Evolutionary conservation across 1,140 invertebrate genomes (phyloP).

Genomic region (Aleiodes sp.): DNA sequence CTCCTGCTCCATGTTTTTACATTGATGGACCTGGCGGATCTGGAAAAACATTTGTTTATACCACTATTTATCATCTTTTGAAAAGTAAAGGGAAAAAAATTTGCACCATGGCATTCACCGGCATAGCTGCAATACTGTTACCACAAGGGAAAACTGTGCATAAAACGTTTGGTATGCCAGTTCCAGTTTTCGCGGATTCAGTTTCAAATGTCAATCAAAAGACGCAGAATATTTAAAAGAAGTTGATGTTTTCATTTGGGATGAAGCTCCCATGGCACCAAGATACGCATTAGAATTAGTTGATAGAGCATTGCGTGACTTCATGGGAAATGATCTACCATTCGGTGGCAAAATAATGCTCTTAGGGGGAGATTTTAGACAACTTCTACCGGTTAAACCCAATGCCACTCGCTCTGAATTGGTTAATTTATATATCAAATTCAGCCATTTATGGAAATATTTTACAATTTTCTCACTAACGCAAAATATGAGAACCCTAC

Average conservation of each 20-base stretch:
- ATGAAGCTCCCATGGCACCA: too few relatives aligned
- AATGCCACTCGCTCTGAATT: conserved; percentile 38
- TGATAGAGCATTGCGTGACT: conserved; percentile 37
- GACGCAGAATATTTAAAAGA: conserved; percentile 28
- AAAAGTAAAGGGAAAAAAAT: conserved; percentile 30
- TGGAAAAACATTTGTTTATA: conserved; percentile 39
- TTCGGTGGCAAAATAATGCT: conserved; percentile 47
- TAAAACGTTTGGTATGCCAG: conserved; percentile 40
- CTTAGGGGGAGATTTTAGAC: conserved; percentile 43
- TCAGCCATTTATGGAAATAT: conserved; percentile 30
- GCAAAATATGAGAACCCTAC: conserved; percentile 32
- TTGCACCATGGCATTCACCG: conserved; percentile 37
- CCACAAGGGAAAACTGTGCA: conserved; percentile 39
- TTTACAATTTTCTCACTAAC: conserved; percentile 33
- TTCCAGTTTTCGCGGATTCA: conserved; percentile 32
- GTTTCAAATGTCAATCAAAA: conserved; percentile 47
- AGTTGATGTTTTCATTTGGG: too few relatives aligned
- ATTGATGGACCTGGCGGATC: conserved; percentile 39
- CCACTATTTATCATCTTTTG: conserved; percentile 29
- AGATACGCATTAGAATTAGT: conserved; percentile 36
- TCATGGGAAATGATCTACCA: conserved; percentile 30
- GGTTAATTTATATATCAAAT: conserved; percentile 34
- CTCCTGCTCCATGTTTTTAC: conserved; percentile 18
- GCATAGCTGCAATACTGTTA: conserved; percentile 43
- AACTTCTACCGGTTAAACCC: conserved; percentile 41